A percentile compares a stretch with the other conserved stretches of the same genome.
Conservation (phyloP, 2,797 vertebrate species). For the Trichosurus vulpecula region DNA sequence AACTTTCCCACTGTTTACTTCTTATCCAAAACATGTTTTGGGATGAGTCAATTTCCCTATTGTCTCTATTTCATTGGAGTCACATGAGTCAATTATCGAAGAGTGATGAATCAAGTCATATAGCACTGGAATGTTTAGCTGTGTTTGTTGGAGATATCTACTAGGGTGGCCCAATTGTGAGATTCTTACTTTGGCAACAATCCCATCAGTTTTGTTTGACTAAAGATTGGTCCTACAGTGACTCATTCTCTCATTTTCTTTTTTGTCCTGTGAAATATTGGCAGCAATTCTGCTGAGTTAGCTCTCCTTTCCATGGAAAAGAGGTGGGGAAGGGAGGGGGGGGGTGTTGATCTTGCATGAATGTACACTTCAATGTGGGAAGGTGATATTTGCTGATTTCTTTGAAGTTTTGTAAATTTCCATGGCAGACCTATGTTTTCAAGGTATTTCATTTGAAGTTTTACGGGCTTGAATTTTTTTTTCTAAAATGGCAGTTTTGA, state of each 20-base stretch:
- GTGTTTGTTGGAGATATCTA: slow-evolving; percentile 12
- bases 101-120: background rate
- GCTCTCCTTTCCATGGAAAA: background rate
- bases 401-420: slow-evolving; percentile 25
- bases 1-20: background rate
- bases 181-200: background rate
- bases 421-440: slow-evolving; percentile 1
- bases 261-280: slow-evolving; percentile 21
- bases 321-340: background rate
- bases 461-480: background rate
- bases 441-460: slow-evolving; percentile 13
- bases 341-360: background rate
- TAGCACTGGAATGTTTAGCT: background rate
- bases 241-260: slow-evolving; percentile 51
- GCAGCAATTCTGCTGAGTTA: slow-evolving; percentile 49
- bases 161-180: slow-evolving; percentile 35
- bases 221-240: slow-evolving; percentile 44
- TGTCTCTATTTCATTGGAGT: slow-evolving; percentile 10
- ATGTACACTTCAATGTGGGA: background rate
- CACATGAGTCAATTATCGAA: background rate
- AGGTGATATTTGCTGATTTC: background rate
- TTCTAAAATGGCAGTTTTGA: slow-evolving; percentile 2
- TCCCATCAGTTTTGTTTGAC: slow-evolving; percentile 59
- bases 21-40: slow-evolving; percentile 12
- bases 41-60: slow-evolving; percentile 28